Percentiles rank a stretch among this genome's conserved stretches.
phyloP scores from a whole-genome alignment of 1,140 invertebrate species.

The Drosophila orosa region DNA sequence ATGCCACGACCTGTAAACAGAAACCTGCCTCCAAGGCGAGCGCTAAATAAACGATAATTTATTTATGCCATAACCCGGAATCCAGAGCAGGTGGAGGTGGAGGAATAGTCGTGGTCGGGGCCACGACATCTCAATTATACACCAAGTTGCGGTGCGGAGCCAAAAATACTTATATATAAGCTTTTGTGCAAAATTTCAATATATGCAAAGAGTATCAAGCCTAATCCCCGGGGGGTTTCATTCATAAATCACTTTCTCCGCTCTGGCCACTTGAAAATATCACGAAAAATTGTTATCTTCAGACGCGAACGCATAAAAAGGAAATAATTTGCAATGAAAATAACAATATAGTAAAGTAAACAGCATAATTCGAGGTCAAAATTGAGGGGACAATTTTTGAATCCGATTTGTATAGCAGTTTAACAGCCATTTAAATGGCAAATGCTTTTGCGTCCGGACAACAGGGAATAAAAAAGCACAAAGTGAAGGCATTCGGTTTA shows the following conservation, averaged over 20 bases:
- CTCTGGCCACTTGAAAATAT: slow-evolving; percentile 36
- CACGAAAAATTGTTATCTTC: slow-evolving; percentile 20
- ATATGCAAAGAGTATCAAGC: slow-evolving; percentile 15
- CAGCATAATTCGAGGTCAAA: slow-evolving; percentile 15
- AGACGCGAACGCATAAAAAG: slow-evolving; percentile 30
- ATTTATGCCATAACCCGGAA: slow-evolving; percentile 47
- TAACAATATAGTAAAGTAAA: slow-evolving; percentile 14
- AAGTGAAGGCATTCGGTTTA: neutral
- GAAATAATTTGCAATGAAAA: slow-evolving; percentile 30
- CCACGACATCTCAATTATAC: slow-evolving; percentile 24
- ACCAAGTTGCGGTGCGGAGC: slow-evolving; percentile 12
- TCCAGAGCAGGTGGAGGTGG: slow-evolving; percentile 2
- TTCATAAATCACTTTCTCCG: slow-evolving; percentile 35
- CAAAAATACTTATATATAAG: slow-evolving; percentile 12
- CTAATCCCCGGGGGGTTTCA: slow-evolving; percentile 7
- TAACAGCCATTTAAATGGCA: slow-evolving; percentile 31
- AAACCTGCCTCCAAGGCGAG: slow-evolving; percentile 12
- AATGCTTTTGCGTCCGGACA: slow-evolving; percentile 26
- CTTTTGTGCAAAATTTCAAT: slow-evolving; percentile 31
- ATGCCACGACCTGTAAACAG: slow-evolving; percentile 37
- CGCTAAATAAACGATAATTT: slow-evolving; percentile 53
- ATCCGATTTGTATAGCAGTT: slow-evolving; percentile 26
- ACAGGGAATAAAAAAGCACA: neutral
- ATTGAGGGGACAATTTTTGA: slow-evolving; percentile 4
- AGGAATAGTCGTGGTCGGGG: neutral